A percentile compares a stretch with the other conserved stretches of the same genome.
Evolutionary conservation across 1,140 invertebrate species (phyloP).

Genomic region (Venturia canescens): DNA sequence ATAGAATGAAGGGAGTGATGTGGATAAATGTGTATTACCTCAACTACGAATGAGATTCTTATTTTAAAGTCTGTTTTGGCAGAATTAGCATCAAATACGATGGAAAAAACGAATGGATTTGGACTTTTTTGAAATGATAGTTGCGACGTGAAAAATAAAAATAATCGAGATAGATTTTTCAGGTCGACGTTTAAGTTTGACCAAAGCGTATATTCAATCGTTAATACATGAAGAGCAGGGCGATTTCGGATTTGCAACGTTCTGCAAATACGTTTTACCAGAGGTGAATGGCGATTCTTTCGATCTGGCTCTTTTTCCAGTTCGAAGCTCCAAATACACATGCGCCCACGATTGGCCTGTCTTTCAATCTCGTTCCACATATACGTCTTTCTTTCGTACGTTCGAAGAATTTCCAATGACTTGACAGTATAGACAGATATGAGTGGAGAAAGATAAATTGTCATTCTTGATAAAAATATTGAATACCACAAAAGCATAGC

Average conservation of each 20-base stretch:
- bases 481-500: neutral
- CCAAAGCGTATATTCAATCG: neutral
- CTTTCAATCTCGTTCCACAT: neutral
- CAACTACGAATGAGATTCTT: no score
- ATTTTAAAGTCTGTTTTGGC: no score
- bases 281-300: slow-evolving; percentile 18
- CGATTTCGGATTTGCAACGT: neutral
- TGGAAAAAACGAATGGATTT: no score
- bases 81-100: no score
- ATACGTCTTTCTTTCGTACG: neutral
- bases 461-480: neutral
- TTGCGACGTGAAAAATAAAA: no score
- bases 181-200: neutral
- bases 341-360: neutral
- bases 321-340: neutral
- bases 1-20: neutral
- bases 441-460: neutral
- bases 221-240: neutral
- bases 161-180: no score
- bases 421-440: neutral
- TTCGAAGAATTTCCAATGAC: slow-evolving; percentile 5
- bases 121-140: no score
- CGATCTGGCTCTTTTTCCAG: neutral
- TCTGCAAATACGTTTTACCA: slow-evolving; percentile 20
- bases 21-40: neutral